phyloP scores from a whole-genome alignment of 1,140 invertebrate species.

The Hyles vespertilio region DNA sequence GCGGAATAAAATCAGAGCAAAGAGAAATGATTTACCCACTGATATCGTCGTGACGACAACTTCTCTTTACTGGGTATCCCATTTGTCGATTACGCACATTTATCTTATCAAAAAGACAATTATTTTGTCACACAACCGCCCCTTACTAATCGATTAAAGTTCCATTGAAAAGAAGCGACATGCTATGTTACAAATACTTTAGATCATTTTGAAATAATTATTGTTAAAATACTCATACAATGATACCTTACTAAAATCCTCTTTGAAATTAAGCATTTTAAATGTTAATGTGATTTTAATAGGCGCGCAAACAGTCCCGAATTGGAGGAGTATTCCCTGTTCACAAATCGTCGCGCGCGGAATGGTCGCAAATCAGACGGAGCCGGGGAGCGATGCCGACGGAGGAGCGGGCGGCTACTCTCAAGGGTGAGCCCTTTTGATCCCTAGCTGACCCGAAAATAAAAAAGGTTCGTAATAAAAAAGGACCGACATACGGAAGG shows the following conservation, averaged over 20 bases:
- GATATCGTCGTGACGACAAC: constrained; percentile 38
- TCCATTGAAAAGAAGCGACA: too few species aligned
- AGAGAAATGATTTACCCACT: constrained; percentile 51
- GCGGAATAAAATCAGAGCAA: constrained; percentile 57
- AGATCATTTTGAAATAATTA: not conserved
- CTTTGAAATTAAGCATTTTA: too few species aligned
- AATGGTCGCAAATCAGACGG: constrained; percentile 69
- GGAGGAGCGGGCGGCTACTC: constrained; percentile 40
- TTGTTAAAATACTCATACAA: not conserved
- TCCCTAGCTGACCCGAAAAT: constrained; percentile 74
- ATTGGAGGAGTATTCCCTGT: constrained; percentile 68
- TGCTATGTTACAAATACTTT: too few species aligned
- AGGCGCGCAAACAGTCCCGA: constrained; percentile 62
- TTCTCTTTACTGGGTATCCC: constrained; percentile 22
- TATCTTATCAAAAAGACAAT: constrained; percentile 23
- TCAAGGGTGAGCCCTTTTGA: constrained; percentile 69
- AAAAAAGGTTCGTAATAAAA: constrained; percentile 75
- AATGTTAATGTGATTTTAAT: constrained; percentile 68
- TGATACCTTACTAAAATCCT: too few species aligned
- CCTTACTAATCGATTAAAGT: too few species aligned
- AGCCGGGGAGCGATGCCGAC: constrained; percentile 24
- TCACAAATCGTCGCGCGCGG: constrained; percentile 68
- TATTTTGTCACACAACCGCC: not conserved
- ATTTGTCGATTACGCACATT: constrained; percentile 38
- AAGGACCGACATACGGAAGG: constrained; percentile 74